A percentile compares a stretch with the other conserved stretches of the same genome.
Evolutionary conservation across 2,797 vertebrate species (phyloP).

Genomic region (Gallinago solitaria): DNA sequence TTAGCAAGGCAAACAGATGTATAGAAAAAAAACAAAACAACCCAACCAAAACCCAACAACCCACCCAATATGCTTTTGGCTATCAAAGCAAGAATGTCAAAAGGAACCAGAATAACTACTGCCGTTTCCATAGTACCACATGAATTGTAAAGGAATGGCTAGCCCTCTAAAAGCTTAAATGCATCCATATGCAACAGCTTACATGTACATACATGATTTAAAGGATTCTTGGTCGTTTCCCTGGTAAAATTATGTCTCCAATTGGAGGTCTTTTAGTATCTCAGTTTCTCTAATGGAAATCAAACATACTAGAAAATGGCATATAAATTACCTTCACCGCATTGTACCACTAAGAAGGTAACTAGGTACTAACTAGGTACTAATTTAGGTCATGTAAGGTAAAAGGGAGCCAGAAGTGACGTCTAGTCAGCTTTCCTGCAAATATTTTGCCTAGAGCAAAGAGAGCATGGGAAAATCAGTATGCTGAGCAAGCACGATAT

Average conservation of each 20-base stretch:
- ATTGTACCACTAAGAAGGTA: neutral
- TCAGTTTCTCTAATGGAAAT: slow-evolving; percentile 25
- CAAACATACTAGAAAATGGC: slow-evolving; percentile 14
- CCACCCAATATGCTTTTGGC: neutral
- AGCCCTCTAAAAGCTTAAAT: slow-evolving; percentile 45
- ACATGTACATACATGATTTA: neutral
- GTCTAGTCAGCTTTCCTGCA: neutral
- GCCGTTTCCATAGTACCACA: slow-evolving; percentile 2
- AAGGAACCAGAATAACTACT: neutral
- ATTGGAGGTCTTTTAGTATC: neutral
- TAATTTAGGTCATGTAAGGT: slow-evolving; percentile 39
- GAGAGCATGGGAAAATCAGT: neutral
- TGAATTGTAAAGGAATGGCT: neutral
- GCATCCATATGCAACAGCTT: slow-evolving; percentile 51
- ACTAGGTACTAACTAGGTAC: neutral
- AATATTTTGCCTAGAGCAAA: slow-evolving; percentile 14
- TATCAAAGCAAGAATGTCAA: slow-evolving; percentile 15
- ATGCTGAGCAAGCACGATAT: neutral
- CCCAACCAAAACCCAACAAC: neutral
- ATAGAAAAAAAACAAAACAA: neutral
- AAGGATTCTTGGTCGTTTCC: slow-evolving; percentile 33
- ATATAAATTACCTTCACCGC: neutral
- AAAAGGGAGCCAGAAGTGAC: neutral
- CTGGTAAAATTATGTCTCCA: slow-evolving; percentile 11
- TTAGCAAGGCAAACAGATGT: neutral